Conservation (phyloP, 2,113 vertebrate genomes). For the Saimiri boliviensis region DNA sequence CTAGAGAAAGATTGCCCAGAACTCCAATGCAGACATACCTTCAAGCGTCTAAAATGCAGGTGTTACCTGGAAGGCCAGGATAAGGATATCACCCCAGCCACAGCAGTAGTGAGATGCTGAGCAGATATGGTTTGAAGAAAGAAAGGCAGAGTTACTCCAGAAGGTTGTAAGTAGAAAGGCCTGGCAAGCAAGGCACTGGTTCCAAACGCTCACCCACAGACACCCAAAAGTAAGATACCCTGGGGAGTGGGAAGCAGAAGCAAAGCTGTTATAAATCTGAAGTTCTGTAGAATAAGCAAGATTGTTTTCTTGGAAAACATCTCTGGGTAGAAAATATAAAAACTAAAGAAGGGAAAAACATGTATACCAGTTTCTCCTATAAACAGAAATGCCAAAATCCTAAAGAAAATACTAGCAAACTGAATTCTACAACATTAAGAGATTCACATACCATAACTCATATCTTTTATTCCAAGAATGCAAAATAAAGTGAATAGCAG, state of each 20-base stretch:
- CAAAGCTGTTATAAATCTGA: background rate
- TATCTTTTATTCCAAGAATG: background rate
- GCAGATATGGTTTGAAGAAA: background rate
- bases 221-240: background rate
- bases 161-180: constrained; percentile 30
- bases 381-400: background rate
- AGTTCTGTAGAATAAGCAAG: background rate
- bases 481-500: background rate
- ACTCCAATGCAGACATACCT: background rate
- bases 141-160: constrained; percentile 35
- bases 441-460: background rate
- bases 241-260: background rate
- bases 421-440: background rate
- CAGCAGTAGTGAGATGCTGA: background rate
- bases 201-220: background rate
- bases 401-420: background rate
- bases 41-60: background rate
- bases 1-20: background rate
- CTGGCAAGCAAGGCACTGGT: background rate
- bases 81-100: background rate
- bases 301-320: background rate
- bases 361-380: background rate
- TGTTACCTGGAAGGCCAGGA: background rate
- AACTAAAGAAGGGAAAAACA: background rate
- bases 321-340: background rate